Evolutionary conservation across 1,140 invertebrate genomes (phyloP), one percentile per base, ranked within the genome.

Genomic region (Drosophila grimshawi): DNA sequence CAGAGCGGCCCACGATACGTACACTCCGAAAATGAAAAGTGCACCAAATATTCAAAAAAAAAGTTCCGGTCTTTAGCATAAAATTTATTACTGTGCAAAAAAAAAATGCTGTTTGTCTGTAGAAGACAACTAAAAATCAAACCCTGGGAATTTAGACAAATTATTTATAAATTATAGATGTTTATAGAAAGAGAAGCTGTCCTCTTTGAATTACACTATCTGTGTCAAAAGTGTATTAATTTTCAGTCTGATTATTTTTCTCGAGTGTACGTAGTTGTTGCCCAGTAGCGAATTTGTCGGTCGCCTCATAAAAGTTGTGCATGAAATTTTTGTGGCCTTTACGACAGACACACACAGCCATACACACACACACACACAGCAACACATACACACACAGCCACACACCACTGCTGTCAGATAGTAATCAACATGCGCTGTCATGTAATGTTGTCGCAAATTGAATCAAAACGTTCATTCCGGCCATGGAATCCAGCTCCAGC

Each of bases 301-400:
- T 39, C 67, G 75, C 52, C 49, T 86, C 82, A 72, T 81, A 86
- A 86, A 75, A 76, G 71, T 66, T 27, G 35, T 66, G 62, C 73
- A 88, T 89, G 78, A 88, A 80, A 89, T 88, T 89, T 90, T 3
- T 89, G 85, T 89, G 86, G 85, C 85, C 76, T 89, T 81, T 86
- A 71, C 85, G 69, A 89, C 85, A 89, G 30, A 85, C 67, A 85
- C 89, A 70, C 85, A 85, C 74, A 85, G 61, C 59, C 48, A 46
- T 39, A 10, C 29, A 7, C 85, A 89, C 33, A 85, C 67, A 85
- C 89, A 70, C 85, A 85, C 74, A n/a, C n/a, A n/a, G n/a, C n/a
- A n/a, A n/a, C n/a, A 85, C 64, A 63, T 43, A 46, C 45, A 10
- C 29, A 7, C 19, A 4, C 2, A 30, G 6, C 7, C 33, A n/a